These are phyloP conservation scores for Brachypalpus laphriformis DNA, from an alignment of 2,888 invertebrate species.

Conservation along the genomic window DNA sequence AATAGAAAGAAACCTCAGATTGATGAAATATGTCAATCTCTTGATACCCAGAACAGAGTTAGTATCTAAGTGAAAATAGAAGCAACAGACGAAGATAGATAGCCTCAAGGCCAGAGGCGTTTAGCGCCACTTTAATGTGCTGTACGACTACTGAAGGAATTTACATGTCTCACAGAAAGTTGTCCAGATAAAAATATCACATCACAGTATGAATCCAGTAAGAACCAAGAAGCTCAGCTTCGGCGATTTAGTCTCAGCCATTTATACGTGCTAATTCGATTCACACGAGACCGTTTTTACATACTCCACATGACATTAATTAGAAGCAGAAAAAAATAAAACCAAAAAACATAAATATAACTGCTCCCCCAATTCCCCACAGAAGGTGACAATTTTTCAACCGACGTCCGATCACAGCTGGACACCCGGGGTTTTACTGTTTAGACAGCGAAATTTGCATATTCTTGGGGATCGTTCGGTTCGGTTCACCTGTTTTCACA, in stretches of 20 bases:
- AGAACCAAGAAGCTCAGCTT: not conserved
- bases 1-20: too few relatives aligned
- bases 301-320: slow-evolving; percentile 18
- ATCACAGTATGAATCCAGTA: not conserved
- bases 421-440: slow-evolving; percentile 3
- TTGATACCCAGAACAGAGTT: too few relatives aligned
- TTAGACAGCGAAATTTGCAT: slow-evolving; percentile 36
- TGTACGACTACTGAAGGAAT: not conserved
- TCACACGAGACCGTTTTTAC: slow-evolving; percentile 15
- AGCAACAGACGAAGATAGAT: not conserved
- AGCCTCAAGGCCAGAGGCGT: not conserved
- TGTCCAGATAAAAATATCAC: not conserved
- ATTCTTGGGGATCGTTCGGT: not conserved
- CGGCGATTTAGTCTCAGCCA: not conserved
- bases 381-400: slow-evolving; percentile 42
- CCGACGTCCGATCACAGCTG: slow-evolving; percentile 28
- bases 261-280: slow-evolving; percentile 19
- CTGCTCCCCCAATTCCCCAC: slow-evolving; percentile 11
- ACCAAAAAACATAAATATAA: not conserved
- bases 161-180: not conserved
- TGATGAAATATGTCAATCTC: too few relatives aligned
- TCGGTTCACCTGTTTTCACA: slow-evolving; percentile 25
- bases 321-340: not conserved
- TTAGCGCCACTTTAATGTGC: not conserved
- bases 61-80: too few relatives aligned